A percentile compares a stretch with the other conserved stretches of the same genome.
Conservation (phyloP, 1,140 invertebrate genomes). For the Branchinecta lindahli region DNA sequence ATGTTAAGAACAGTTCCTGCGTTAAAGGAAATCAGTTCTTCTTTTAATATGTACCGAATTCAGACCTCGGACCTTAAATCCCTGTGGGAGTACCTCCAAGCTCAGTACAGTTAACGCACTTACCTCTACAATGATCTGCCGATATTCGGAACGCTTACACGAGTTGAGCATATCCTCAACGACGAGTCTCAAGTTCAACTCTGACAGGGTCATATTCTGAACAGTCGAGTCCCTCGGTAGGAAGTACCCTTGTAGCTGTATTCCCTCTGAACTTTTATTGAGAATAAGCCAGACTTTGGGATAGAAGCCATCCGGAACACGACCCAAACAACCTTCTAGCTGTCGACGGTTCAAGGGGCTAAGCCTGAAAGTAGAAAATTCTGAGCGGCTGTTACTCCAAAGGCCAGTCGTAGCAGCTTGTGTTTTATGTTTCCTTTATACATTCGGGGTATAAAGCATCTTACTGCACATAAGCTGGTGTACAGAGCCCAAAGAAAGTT, state of each 20-base stretch:
- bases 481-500: too few relatives aligned
- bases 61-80: too few relatives aligned
- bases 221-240: conserved; percentile 82
- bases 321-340: conserved; percentile 86
- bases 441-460: too few relatives aligned
- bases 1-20: too few relatives aligned
- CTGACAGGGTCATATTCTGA: conserved; percentile 88
- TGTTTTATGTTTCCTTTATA: too few relatives aligned
- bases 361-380: conserved; percentile 36
- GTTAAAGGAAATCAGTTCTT: too few relatives aligned
- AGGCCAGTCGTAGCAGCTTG: too few relatives aligned
- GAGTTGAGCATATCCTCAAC: conserved; percentile 85
- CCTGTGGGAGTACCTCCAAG: too few relatives aligned
- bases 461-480: too few relatives aligned
- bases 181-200: conserved; percentile 86
- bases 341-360: conserved; percentile 59
- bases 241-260: conserved; percentile 63
- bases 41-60: too few relatives aligned
- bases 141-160: conserved; percentile 69
- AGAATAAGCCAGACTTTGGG: conserved; percentile 90
- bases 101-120: too few relatives aligned
- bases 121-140: conserved; percentile 82
- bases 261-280: conserved; percentile 65
- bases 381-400: background rate
- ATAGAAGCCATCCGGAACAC: conserved; percentile 88